A percentile compares a stretch with the other conserved stretches of the same genome.
Evolutionary conservation across 2,797 vertebrate genomes (phyloP).

Genomic region (Astyanax mexicanus): DNA sequence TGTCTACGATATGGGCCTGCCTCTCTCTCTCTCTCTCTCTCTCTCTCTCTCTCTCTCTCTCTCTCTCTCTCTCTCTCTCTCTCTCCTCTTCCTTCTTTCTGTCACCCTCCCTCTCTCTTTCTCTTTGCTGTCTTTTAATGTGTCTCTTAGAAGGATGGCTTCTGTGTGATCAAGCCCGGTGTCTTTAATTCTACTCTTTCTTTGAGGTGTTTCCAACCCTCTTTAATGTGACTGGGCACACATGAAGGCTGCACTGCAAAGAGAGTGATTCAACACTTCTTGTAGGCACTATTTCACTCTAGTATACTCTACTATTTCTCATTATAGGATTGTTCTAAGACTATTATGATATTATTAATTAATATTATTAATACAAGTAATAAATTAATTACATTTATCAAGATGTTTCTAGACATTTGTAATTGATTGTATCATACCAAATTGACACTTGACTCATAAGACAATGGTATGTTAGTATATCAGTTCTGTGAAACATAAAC

Average conservation of each 20-base stretch:
- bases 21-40: conserved; percentile 28
- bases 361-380: too few species aligned
- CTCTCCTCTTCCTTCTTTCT: not conserved
- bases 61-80: not conserved
- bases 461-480: too few species aligned
- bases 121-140: not conserved
- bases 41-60: not conserved
- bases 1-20: conserved; percentile 9
- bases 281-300: not conserved
- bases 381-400: too few species aligned
- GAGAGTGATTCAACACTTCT: not conserved
- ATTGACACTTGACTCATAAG: too few species aligned
- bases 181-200: conserved; percentile 1
- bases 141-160: not conserved
- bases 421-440: too few species aligned
- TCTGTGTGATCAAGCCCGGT: not conserved
- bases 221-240: not conserved
- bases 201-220: conserved; percentile 5
- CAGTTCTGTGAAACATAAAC: too few species aligned
- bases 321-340: not conserved
- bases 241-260: not conserved
- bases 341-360: too few species aligned
- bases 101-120: not conserved
- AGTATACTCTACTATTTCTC: not conserved
- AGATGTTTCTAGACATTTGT: too few species aligned